Evolutionary conservation across 2,888 invertebrate genomes (phyloP), one percentile per base, ranked within the genome.

Genomic region (Anorthoa munda): DNA sequence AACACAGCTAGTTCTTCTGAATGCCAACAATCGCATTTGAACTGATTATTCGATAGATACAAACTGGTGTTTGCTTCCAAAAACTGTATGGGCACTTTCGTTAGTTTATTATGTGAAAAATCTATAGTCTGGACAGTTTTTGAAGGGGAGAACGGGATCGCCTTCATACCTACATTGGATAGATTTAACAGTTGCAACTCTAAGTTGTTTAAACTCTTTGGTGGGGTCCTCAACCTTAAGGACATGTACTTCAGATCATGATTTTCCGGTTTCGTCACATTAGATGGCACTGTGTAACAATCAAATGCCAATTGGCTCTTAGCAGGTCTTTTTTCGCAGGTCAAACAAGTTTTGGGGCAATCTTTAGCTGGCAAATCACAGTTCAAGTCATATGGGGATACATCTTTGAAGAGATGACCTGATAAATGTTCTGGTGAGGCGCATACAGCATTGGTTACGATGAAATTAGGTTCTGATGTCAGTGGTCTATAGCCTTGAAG

Each of bases 1-100:
- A 86, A 4, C 0, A 7, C 4, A 0, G 58, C 2, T 1, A 85
- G 31, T 0, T 77, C 56, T 0, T 79, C 66, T 0, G 71, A 48
- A n/a, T 71, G 18, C 64, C 74, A 79, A 18, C 86, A 86, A 0
- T 63, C 56, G 26, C 86, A 86, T 13, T 66, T 66, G 1, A 86
- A 67, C 0, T 23, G 39, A 65, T 86, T 86, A 18, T 74, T 70
- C 0, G 71, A n/a, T 21, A 86, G 4, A 64, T 77, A 79, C 4
- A 86, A 48, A 11, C 51, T 73, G 0, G 66, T 50, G 66, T 83
- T 81, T 0, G 61, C 3, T 0, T 67, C 4, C 31, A 86, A 59
- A 64, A 81, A 83, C 4, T 31, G 15, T 0, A 67, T 26, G 0
- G 86, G 87, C 5, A 86, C 64, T 0, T 21, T 45, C 2, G 45